phyloP scores from a whole-genome alignment of 2,888 invertebrate genomes.

The Andricus curvator region DNA sequence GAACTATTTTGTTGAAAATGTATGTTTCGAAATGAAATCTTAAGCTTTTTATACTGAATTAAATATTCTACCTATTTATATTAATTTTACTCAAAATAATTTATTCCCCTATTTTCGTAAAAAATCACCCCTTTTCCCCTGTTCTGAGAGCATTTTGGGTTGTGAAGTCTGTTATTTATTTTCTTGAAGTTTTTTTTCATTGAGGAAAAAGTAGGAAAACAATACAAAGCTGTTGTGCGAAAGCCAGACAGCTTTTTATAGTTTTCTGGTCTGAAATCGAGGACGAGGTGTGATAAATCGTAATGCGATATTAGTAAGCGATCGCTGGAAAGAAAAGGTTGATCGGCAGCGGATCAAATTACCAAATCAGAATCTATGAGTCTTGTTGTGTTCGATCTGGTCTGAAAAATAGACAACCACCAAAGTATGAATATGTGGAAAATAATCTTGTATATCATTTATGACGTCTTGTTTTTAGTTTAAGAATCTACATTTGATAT shows the following conservation, averaged over 20 bases:
- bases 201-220: background rate
- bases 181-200: background rate
- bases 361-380: slow-evolving; percentile 18
- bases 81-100: too few relatives aligned
- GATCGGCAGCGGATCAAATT: slow-evolving; percentile 13
- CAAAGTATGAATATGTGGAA: background rate
- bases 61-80: too few relatives aligned
- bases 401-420: background rate
- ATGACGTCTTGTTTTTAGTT: slow-evolving; percentile 7
- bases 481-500: background rate
- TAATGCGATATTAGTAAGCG: background rate
- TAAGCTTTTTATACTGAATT: too few relatives aligned
- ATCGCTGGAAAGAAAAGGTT: slow-evolving; percentile 29
- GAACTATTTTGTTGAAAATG: too few relatives aligned
- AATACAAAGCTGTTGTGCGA: background rate
- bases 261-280: background rate
- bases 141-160: too few relatives aligned
- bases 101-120: too few relatives aligned
- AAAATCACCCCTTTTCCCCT: too few relatives aligned
- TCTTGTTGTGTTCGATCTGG: background rate
- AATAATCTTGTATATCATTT: slow-evolving; percentile 7
- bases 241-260: background rate
- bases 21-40: too few relatives aligned
- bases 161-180: too few relatives aligned
- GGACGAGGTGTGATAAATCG: slow-evolving; percentile 7